Evolutionary conservation across 2,797 vertebrate species (phyloP).

Genomic region (Todus mexicanus): DNA sequence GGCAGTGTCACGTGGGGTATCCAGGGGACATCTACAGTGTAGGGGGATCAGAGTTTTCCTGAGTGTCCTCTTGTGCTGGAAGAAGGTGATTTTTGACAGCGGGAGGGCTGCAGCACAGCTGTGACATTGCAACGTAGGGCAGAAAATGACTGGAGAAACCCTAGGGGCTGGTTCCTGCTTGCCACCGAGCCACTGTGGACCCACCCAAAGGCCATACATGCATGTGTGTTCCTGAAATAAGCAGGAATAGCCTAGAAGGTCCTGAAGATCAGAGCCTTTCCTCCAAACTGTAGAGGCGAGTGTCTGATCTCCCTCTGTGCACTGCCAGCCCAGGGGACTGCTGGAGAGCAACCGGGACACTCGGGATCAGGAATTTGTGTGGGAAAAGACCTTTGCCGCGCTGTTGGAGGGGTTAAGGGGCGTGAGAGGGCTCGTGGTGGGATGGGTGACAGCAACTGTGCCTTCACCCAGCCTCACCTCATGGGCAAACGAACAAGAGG

Average conservation of each 20-base stretch:
- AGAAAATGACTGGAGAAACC: background rate
- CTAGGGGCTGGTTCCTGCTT: background rate
- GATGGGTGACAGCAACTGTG: background rate
- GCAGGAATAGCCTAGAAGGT: background rate
- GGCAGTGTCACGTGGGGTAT: background rate
- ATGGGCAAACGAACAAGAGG: no score
- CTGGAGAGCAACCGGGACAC: background rate
- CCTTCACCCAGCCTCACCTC: background rate
- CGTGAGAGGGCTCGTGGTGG: background rate
- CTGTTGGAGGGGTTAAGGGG: background rate
- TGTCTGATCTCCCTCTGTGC: background rate
- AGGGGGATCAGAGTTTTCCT: background rate
- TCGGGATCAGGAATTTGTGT: background rate
- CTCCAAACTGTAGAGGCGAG: background rate
- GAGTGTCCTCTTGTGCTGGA: background rate
- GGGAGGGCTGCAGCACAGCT: background rate
- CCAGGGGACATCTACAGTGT: background rate
- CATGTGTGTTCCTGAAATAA: background rate
- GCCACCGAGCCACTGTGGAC: background rate
- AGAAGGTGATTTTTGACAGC: background rate
- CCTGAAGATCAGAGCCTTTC: background rate
- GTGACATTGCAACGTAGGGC: background rate
- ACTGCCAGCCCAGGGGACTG: background rate
- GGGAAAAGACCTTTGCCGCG: background rate
- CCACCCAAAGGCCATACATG: accelerated